A percentile compares a stretch with the other conserved stretches of the same genome.
These are phyloP conservation scores for Gadus chalcogrammus DNA, from an alignment of 2,113 vertebrate species.

Conservation along the genomic window DNA sequence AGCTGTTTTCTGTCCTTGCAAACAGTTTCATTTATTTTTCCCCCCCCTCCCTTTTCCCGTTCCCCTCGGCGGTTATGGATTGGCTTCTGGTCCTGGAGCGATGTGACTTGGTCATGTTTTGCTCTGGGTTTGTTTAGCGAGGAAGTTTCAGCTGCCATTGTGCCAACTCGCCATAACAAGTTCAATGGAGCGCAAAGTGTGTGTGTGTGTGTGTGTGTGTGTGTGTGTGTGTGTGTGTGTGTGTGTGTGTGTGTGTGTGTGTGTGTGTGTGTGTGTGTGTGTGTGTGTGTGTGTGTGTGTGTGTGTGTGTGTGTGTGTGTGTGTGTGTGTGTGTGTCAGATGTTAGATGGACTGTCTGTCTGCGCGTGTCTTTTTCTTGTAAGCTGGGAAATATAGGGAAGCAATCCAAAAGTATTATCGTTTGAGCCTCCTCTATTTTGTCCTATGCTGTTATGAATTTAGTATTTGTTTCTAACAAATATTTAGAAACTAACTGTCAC, in stretches of 20 bases:
- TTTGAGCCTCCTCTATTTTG: too few relatives aligned
- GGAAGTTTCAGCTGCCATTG: constrained; percentile 3
- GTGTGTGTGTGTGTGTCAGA: background rate
- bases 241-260: background rate
- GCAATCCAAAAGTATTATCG: too few relatives aligned
- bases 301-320: background rate
- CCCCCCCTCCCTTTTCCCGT: background rate
- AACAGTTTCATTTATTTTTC: background rate
- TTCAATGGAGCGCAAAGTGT: background rate
- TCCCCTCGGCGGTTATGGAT: background rate
- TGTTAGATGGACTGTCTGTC: too few relatives aligned
- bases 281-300: background rate
- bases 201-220: background rate
- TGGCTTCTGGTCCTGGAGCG: background rate
- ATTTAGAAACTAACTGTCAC: too few relatives aligned
- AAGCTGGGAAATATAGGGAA: too few relatives aligned
- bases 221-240: constrained; percentile 1
- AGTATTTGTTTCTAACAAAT: too few relatives aligned
- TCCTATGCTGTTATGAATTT: too few relatives aligned
- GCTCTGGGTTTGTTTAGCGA: background rate
- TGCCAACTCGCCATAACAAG: background rate
- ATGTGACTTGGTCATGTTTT: background rate
- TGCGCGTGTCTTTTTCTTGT: background rate
- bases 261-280: background rate
- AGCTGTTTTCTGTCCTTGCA: background rate